Evolutionary conservation across 1,140 invertebrate genomes (phyloP).

Genomic region (Hylaeus volcanicus): DNA sequence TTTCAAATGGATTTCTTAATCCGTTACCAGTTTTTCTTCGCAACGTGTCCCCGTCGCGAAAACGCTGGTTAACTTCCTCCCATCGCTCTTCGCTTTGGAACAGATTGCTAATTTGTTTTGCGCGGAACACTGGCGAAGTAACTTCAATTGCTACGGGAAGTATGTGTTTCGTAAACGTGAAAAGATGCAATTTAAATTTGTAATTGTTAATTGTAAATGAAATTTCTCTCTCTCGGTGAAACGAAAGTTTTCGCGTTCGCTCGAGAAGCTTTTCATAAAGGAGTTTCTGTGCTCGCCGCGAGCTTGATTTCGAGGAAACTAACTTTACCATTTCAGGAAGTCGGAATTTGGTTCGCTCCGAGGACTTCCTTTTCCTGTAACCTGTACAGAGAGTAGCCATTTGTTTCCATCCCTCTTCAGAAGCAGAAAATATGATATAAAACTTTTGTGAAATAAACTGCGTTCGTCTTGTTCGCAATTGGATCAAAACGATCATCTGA

Average conservation of each 20-base stretch:
- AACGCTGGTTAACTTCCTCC: not conserved
- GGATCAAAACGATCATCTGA: too few relatives aligned
- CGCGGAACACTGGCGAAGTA: not conserved
- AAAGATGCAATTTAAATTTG: not conserved
- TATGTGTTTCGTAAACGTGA: not conserved
- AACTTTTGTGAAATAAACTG: too few relatives aligned
- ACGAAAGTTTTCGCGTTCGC: not conserved
- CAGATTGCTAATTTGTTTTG: not conserved
- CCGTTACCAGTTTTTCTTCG: not conserved
- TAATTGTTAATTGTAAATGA: not conserved
- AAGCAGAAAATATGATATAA: too few relatives aligned
- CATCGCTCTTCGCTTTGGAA: not conserved
- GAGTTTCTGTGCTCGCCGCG: not conserved
- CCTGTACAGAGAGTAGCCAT: not conserved
- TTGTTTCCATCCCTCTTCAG: slow-evolving; percentile 13
- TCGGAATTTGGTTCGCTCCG: slow-evolving; percentile 29
- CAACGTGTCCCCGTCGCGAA: not conserved
- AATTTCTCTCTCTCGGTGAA: not conserved
- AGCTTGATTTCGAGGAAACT: not conserved
- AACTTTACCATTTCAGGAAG: not conserved
- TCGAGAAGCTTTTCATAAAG: not conserved
- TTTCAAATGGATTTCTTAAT: not conserved
- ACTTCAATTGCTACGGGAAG: not conserved
- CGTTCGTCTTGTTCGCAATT: too few relatives aligned
- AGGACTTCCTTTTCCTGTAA: not conserved